Percentiles rank a stretch among this genome's conserved stretches.
phyloP scores from a whole-genome alignment of 2,888 invertebrate species.

The Ormyrus nitidulus region DNA sequence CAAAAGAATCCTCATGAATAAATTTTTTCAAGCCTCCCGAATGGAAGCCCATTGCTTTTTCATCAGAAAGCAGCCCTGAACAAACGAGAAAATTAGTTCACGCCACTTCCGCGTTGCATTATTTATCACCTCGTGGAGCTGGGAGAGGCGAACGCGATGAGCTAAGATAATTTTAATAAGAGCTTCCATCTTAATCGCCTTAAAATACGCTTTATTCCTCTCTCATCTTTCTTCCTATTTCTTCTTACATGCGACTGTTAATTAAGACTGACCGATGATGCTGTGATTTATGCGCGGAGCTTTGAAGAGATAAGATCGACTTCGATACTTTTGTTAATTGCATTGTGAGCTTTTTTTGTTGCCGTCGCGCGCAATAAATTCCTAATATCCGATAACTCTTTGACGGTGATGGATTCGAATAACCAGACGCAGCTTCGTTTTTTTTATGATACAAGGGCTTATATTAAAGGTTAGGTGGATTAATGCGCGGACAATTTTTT shows the following conservation, averaged over 20 bases:
- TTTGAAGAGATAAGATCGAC: not conserved
- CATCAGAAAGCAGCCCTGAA: not conserved
- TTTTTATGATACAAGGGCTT: no score
- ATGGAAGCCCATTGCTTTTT: no score
- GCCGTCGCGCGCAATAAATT: no score
- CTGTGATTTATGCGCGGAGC: constrained; percentile 17
- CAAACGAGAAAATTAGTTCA: constrained; percentile 45
- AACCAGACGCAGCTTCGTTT: no score
- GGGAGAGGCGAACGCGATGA: constrained; percentile 9
- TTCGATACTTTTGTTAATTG: constrained; percentile 27
- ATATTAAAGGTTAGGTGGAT: no score
- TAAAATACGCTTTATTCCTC: not conserved
- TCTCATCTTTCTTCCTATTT: not conserved
- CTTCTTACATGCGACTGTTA: constrained; percentile 11
- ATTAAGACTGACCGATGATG: constrained; percentile 28
- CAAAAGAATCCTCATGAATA: constrained; percentile 20
- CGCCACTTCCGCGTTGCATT: constrained; percentile 46
- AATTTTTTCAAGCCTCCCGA: not conserved
- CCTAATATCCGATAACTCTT: no score
- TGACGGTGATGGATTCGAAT: no score
- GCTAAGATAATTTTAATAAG: constrained; percentile 45
- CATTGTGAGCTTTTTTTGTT: not conserved
- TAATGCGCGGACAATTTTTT: no score
- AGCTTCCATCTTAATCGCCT: constrained; percentile 7
- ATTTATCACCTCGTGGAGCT: constrained; percentile 29